Percentiles rank a stretch among this genome's conserved stretches.
phyloP scores from a whole-genome alignment of 2,888 invertebrate species.

The Stramonita haemastoma region DNA sequence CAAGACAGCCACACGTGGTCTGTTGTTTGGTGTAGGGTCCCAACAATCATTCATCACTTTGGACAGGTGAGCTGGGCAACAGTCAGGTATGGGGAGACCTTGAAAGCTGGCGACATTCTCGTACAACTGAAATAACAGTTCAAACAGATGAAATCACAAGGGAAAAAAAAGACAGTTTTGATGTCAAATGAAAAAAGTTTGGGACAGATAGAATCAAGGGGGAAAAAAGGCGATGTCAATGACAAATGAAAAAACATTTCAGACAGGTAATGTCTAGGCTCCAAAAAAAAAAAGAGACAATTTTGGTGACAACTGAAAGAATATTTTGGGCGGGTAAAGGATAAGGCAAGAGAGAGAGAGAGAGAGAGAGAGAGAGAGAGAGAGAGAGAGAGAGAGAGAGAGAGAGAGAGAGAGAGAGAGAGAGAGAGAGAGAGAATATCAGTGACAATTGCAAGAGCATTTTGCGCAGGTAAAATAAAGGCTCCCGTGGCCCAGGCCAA shows the following conservation, averaged over 20 bases:
- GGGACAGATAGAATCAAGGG: background rate
- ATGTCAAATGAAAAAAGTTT: background rate
- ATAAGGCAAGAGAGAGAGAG: background rate
- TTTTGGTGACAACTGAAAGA: too few species aligned
- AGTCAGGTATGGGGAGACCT: background rate
- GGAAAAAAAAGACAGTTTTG: too few species aligned
- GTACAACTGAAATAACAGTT: slow-evolving; percentile 19
- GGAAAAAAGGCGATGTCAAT: background rate
- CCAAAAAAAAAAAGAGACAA: background rate
- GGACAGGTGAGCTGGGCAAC: slow-evolving; percentile 6
- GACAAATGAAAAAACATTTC: background rate
- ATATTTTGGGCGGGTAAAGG: background rate
- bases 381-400: background rate
- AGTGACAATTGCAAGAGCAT: background rate
- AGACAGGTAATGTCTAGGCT: background rate
- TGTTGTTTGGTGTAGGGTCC: background rate
- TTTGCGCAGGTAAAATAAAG: background rate
- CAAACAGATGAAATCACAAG: background rate
- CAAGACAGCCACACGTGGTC: background rate
- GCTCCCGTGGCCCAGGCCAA: too few species aligned
- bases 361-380: background rate
- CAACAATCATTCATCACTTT: background rate
- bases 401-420: too few species aligned
- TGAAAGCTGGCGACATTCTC: background rate
- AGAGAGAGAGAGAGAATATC: background rate